Percentiles rank a stretch among this genome's conserved stretches.
Conservation (phyloP, 2,888 invertebrate genomes). For the Cosmia trapezina region DNA sequence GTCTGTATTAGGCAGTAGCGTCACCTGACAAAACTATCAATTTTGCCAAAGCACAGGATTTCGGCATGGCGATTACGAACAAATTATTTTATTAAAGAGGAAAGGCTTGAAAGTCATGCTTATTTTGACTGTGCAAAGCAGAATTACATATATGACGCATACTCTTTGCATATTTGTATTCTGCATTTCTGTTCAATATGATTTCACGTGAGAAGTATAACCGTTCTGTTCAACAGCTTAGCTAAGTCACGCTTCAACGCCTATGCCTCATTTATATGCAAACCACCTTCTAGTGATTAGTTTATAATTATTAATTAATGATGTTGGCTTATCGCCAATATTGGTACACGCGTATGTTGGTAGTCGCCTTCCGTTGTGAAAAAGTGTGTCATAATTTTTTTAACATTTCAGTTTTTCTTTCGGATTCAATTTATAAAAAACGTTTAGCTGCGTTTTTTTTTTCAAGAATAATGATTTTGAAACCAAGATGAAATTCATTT, state of each 20-base stretch:
- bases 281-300: conserved; percentile 38
- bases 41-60: conserved; percentile 21
- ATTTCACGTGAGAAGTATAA: conserved; percentile 29
- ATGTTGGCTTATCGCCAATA: conserved; percentile 51
- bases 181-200: conserved; percentile 13
- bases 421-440: neutral
- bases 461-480: neutral
- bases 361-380: conserved; percentile 27
- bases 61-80: neutral
- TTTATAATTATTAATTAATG: conserved; percentile 50
- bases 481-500: conserved; percentile 9
- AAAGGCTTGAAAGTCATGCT: conserved; percentile 38
- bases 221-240: conserved; percentile 20
- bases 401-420: conserved; percentile 14
- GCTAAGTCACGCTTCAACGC: conserved; percentile 37
- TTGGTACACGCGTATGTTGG: conserved; percentile 30
- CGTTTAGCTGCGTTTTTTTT: neutral
- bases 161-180: conserved; percentile 1
- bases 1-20: neutral
- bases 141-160: conserved; percentile 9
- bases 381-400: conserved; percentile 26
- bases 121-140: conserved; percentile 28
- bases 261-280: conserved; percentile 40
- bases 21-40: neutral
- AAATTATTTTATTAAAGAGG: conserved; percentile 26